These are phyloP conservation scores for Pararge aegeria DNA, from an alignment of 1,140 invertebrate genomes.

Conservation along the genomic window DNA sequence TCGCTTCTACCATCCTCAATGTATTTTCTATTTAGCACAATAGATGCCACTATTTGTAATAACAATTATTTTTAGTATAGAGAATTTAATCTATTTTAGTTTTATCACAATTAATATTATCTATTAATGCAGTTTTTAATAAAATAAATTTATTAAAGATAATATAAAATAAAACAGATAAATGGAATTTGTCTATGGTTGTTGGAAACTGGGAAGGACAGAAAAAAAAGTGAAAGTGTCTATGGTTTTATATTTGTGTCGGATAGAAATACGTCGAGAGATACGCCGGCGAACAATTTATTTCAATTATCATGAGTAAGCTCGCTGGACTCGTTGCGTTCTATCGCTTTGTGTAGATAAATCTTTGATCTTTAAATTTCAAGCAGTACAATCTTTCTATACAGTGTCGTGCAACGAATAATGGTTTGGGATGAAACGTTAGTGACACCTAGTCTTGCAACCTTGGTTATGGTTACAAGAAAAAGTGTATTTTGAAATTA, in stretches of 20 bases:
- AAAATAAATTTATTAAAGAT: neutral
- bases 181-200: constrained; percentile 12
- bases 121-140: no score
- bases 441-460: constrained; percentile 76
- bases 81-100: no score
- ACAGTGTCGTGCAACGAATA: constrained; percentile 64
- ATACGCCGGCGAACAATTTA: constrained; percentile 73
- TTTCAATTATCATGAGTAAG: constrained; percentile 75
- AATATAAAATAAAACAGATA: neutral
- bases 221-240: constrained; percentile 30
- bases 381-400: constrained; percentile 38
- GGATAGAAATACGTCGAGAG: constrained; percentile 68
- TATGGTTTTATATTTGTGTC: constrained; percentile 51
- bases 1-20: neutral
- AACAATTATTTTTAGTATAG: no score
- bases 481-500: constrained; percentile 79
- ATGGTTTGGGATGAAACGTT: constrained; percentile 73
- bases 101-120: no score
- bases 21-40: neutral
- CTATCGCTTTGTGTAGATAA: constrained; percentile 57
- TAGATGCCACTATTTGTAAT: neutral
- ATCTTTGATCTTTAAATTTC: constrained; percentile 52
- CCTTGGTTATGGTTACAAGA: constrained; percentile 79
- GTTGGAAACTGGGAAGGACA: neutral
- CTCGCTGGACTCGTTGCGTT: constrained; percentile 56